Evolutionary conservation across 1,140 invertebrate genomes (phyloP).

Genomic region (Philotrypesis tridentata): DNA sequence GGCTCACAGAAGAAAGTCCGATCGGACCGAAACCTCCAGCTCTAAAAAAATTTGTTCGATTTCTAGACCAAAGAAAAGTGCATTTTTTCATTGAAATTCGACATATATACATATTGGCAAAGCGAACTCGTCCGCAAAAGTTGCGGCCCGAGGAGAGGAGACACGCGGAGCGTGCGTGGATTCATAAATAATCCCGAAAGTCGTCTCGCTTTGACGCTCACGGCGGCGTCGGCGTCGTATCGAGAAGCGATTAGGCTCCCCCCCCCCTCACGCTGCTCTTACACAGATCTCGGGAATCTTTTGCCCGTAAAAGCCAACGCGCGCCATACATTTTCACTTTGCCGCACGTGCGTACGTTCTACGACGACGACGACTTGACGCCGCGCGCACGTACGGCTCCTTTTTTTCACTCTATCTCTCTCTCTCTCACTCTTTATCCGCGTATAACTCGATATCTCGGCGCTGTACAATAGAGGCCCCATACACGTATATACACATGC

Average conservation of each 20-base stretch:
- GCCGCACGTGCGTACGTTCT: constrained; percentile 73
- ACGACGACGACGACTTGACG: constrained; percentile 62
- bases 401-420: constrained; percentile 34
- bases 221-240: constrained; percentile 46
- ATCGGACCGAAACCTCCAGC: too few species aligned
- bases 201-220: constrained; percentile 16
- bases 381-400: constrained; percentile 52
- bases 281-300: neutral
- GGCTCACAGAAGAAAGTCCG: too few species aligned
- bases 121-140: too few species aligned
- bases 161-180: neutral
- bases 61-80: too few species aligned
- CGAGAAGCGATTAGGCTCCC: constrained; percentile 67
- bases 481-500: constrained; percentile 49
- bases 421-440: too few species aligned
- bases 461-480: too few species aligned
- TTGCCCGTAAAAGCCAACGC: constrained; percentile 56
- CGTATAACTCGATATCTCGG: constrained; percentile 24
- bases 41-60: too few species aligned
- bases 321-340: constrained; percentile 74
- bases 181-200: constrained; percentile 42
- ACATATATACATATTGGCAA: too few species aligned
- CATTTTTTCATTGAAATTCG: too few species aligned
- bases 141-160: too few species aligned
- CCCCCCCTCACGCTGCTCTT: constrained; percentile 39